Conservation (phyloP, 1,140 invertebrate species). For the Drosophila virilis region DNA sequence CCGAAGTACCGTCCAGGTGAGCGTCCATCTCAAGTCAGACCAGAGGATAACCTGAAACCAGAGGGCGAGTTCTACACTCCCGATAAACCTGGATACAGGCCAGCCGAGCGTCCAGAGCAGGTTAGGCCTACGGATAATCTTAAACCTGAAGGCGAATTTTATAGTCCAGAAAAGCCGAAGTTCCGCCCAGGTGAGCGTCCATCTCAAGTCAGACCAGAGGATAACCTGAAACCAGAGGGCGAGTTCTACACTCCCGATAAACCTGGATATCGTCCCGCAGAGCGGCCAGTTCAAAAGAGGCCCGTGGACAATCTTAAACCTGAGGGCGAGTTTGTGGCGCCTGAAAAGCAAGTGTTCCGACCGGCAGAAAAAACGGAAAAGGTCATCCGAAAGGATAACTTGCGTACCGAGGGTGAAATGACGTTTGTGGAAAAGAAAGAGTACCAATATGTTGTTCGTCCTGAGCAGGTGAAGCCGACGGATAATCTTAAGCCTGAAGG, state of each 20-base stretch:
- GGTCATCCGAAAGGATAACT: constrained; percentile 85
- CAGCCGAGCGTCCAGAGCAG: constrained; percentile 79
- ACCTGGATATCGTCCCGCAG: constrained; percentile 84
- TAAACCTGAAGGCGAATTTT: constrained; percentile 88
- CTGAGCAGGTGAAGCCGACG: constrained; percentile 86
- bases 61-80: no score
- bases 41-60: no score
- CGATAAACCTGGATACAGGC: no score
- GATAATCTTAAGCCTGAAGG: constrained; percentile 87
- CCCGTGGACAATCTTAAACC: constrained; percentile 87
- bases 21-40: no score
- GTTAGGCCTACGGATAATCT: constrained; percentile 71
- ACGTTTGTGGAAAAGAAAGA: constrained; percentile 86
- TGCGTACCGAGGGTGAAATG: constrained; percentile 85
- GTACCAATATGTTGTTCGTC: constrained; percentile 83
- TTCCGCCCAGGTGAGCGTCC: constrained; percentile 39
- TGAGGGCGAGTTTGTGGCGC: constrained; percentile 85
- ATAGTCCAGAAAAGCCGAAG: constrained; percentile 53
- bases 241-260: constrained; percentile 80
- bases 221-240: constrained; percentile 41
- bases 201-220: constrained; percentile 27
- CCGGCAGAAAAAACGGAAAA: constrained; percentile 78
- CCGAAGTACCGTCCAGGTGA: no score
- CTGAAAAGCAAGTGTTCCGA: constrained; percentile 65
- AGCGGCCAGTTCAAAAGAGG: constrained; percentile 86